Evolutionary conservation across 2,888 invertebrate species (phyloP).

Genomic region (Morpho helenor): DNA sequence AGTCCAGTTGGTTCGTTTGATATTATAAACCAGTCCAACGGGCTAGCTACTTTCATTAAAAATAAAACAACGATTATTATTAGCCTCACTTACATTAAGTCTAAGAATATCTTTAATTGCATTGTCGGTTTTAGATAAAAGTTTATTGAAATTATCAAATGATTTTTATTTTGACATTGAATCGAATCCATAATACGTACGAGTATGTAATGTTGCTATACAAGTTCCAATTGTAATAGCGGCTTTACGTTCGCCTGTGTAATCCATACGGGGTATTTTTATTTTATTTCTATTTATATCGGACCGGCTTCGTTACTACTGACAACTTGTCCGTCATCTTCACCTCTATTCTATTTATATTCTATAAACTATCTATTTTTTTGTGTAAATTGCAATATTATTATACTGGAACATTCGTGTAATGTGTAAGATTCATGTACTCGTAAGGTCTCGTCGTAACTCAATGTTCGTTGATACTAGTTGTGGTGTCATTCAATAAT

Average conservation of each 20-base stretch:
- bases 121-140: no score
- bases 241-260: conserved; percentile 46
- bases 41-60: no score
- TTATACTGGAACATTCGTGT: conserved; percentile 12
- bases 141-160: no score
- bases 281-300: conserved; percentile 67
- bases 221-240: conserved; percentile 14
- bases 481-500: conserved; percentile 5
- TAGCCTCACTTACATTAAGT: no score
- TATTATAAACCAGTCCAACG: no score
- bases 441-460: conserved; percentile 1
- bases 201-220: conserved; percentile 7
- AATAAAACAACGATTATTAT: no score
- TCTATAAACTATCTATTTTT: conserved; percentile 26
- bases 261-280: conserved; percentile 69
- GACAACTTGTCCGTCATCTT: conserved; percentile 54
- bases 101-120: no score
- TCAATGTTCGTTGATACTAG: conserved; percentile 10
- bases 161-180: no score
- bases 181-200: neutral
- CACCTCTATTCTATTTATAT: conserved; percentile 35
- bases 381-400: conserved; percentile 19
- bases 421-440: conserved; percentile 1
- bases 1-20: no score
- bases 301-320: conserved; percentile 55